Percentiles rank a stretch among this genome's conserved stretches.
Conservation (phyloP, 2,888 invertebrate species). For the Temnothorax ravouxi region DNA sequence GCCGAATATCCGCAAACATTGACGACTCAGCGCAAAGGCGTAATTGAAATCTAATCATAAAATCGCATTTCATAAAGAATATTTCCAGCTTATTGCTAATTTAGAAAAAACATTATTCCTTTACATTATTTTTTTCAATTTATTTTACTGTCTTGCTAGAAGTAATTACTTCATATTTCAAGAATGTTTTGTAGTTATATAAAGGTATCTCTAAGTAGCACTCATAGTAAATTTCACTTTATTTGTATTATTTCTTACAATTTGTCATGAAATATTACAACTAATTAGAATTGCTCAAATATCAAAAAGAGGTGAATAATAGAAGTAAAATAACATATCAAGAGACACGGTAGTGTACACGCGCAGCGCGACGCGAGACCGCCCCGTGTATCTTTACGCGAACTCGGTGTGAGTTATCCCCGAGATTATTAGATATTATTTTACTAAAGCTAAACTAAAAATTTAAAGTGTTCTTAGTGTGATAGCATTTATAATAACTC, state of each 20-base stretch:
- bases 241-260: background rate
- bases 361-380: no score
- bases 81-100: background rate
- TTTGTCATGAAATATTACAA: background rate
- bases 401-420: no score
- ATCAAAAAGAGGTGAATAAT: background rate
- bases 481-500: no score
- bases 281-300: background rate
- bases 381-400: no score
- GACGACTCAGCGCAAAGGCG: slow-evolving; percentile 67
- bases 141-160: background rate
- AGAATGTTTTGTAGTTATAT: background rate
- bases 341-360: no score
- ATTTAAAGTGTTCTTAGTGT: background rate
- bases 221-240: background rate
- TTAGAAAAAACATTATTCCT: background rate
- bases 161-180: background rate
- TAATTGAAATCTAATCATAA: slow-evolving; percentile 61
- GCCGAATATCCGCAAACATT: slow-evolving; percentile 66
- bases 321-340: background rate
- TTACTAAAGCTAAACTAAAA: background rate
- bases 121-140: background rate
- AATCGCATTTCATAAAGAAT: background rate
- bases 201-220: background rate
- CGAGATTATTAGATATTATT: background rate